Percentiles rank a stretch among this genome's conserved stretches.
phyloP scores from a whole-genome alignment of 2,888 invertebrate species.

The Congeria kusceri region DNA sequence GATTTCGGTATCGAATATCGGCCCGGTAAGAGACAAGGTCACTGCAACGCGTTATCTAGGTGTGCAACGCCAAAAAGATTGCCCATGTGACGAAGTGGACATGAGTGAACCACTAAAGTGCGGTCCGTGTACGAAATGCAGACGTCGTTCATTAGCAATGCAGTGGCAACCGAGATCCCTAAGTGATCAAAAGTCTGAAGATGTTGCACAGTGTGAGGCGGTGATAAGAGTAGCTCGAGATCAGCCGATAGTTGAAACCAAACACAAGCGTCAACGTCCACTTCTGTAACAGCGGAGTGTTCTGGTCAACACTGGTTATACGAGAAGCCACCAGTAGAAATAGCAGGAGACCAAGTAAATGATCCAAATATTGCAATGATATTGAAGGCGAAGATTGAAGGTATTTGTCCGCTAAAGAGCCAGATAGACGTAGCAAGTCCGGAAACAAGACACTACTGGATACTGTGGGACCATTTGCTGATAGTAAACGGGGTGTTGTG shows the following conservation, averaged over 20 bases:
- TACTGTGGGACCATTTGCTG: not conserved
- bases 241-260: not conserved
- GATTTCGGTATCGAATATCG: slow-evolving; percentile 10
- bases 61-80: slow-evolving; percentile 3
- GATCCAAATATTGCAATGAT: slow-evolving; percentile 4
- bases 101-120: slow-evolving; percentile 33
- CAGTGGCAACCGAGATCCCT: not conserved
- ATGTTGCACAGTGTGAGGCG: no score
- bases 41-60: slow-evolving; percentile 6
- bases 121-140: slow-evolving; percentile 2
- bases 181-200: not conserved
- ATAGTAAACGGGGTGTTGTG: not conserved
- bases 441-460: slow-evolving; percentile 3
- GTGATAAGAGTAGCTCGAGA: not conserved
- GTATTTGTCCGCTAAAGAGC: not conserved
- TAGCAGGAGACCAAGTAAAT: not conserved
- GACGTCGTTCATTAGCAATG: not conserved
- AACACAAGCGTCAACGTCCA: not conserved
- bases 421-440: not conserved
- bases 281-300: not conserved
- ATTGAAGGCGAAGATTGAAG: not conserved
- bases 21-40: not conserved
- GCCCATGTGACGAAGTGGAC: slow-evolving; percentile 2
- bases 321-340: not conserved
- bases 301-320: not conserved